Evolutionary conservation across 1,140 invertebrate genomes (phyloP).

Genomic region (Pseudomyrmex flavicornis): DNA sequence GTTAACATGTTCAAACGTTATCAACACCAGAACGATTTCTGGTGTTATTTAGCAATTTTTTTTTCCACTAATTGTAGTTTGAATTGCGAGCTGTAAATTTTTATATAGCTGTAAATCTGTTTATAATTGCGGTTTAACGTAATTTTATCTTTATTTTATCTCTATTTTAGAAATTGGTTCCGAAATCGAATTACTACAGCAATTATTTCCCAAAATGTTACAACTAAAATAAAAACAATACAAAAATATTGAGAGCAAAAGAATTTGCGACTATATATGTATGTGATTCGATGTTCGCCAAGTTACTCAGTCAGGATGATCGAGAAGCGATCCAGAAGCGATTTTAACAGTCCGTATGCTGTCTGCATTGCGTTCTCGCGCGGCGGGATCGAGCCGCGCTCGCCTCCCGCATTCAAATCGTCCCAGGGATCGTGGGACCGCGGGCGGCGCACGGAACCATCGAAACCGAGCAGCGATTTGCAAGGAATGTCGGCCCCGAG

Average conservation of each 20-base stretch:
- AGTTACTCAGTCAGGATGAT: neutral
- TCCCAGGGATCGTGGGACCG: slow-evolving; percentile 65
- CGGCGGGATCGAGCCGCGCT: slow-evolving; percentile 15
- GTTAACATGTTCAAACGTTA: neutral
- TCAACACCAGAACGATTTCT: neutral
- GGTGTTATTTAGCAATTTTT: neutral
- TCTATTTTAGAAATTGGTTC: too few relatives aligned
- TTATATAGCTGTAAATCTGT: too few relatives aligned
- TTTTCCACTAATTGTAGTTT: too few relatives aligned
- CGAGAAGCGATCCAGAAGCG: slow-evolving; percentile 41
- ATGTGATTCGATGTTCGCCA: neutral
- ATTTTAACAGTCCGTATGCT: slow-evolving; percentile 52
- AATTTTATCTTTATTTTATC: too few relatives aligned
- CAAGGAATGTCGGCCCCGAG: slow-evolving; percentile 64
- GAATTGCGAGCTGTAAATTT: too few relatives aligned
- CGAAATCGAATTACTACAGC: too few relatives aligned
- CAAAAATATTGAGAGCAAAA: neutral
- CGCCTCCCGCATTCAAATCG: slow-evolving; percentile 67
- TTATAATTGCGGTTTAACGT: too few relatives aligned
- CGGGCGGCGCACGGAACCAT: slow-evolving; percentile 56
- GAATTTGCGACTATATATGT: neutral
- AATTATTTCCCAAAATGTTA: neutral
- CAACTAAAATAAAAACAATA: neutral
- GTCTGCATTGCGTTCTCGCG: slow-evolving; percentile 41
- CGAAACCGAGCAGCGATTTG: slow-evolving; percentile 67